These are phyloP conservation scores for Percopsis omiscomaycus DNA, from an alignment of 2,797 vertebrate genomes.

Conservation along the genomic window DNA sequence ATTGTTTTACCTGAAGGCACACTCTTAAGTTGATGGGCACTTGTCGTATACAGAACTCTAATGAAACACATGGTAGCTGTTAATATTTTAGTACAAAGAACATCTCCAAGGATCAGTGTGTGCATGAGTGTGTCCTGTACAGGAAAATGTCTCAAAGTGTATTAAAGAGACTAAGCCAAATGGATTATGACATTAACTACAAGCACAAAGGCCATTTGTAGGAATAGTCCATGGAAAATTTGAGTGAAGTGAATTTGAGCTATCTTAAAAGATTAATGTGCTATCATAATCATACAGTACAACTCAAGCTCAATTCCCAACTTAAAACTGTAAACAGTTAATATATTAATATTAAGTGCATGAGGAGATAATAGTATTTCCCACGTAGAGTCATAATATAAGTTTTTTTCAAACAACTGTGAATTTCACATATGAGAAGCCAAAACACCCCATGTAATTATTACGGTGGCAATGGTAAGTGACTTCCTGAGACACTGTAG, in stretches of 20 bases:
- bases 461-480: background rate
- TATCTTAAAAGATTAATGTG: too few relatives aligned
- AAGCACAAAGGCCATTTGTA: conserved; percentile 12
- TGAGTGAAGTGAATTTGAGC: too few relatives aligned
- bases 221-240: conserved; percentile 7
- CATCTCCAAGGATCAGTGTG: background rate
- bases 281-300: too few relatives aligned
- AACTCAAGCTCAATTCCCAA: too few relatives aligned
- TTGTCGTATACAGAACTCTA: background rate
- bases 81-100: background rate
- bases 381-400: too few relatives aligned
- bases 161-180: conserved; percentile 1
- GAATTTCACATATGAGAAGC: background rate
- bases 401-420: background rate
- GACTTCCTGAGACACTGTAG: background rate
- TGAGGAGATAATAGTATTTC: too few relatives aligned
- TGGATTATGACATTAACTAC: conserved; percentile 9
- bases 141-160: conserved; percentile 8
- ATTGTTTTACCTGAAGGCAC: background rate
- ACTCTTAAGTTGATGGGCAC: background rate
- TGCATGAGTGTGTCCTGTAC: background rate
- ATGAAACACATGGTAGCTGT: conserved; percentile 6
- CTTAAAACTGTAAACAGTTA: too few relatives aligned
- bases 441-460: too few relatives aligned
- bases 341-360: too few relatives aligned